Percentiles rank a stretch among this genome's conserved stretches.
phyloP scores from a whole-genome alignment of 2,113 vertebrate genomes.

The Cephalopterus ornatus region DNA sequence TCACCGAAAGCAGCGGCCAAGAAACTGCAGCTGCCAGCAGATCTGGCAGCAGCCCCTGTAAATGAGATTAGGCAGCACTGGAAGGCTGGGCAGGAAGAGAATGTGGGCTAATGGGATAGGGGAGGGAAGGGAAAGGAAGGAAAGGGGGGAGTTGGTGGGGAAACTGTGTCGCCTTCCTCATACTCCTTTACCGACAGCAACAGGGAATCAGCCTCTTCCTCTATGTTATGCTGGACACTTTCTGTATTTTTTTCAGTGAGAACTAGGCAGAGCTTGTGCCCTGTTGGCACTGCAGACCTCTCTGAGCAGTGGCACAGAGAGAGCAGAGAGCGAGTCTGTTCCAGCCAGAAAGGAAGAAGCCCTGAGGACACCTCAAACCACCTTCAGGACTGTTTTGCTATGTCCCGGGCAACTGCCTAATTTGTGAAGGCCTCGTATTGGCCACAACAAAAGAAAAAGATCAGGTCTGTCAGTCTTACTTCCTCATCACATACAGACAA shows the following conservation, averaged over 20 bases:
- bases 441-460: background rate
- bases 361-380: background rate
- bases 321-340: background rate
- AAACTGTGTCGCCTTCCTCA: background rate
- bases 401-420: background rate
- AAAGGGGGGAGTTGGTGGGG: background rate
- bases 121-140: background rate
- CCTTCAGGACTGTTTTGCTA: background rate
- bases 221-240: background rate
- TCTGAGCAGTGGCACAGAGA: background rate
- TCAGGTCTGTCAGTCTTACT: background rate
- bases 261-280: background rate
- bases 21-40: slow-evolving; percentile 4
- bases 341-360: background rate
- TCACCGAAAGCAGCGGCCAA: background rate
- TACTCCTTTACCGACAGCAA: background rate
- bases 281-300: background rate
- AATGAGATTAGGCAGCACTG: slow-evolving; percentile 15
- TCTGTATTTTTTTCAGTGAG: background rate
- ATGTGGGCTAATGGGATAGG: slow-evolving; percentile 19
- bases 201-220: background rate
- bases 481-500: background rate
- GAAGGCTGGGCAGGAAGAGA: slow-evolving; percentile 32
- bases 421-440: background rate
- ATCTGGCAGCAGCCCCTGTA: background rate